A percentile compares a stretch with the other conserved stretches of the same genome.
Evolutionary conservation across 2,113 vertebrate species (phyloP).

Genomic region (Myodes glareolus): DNA sequence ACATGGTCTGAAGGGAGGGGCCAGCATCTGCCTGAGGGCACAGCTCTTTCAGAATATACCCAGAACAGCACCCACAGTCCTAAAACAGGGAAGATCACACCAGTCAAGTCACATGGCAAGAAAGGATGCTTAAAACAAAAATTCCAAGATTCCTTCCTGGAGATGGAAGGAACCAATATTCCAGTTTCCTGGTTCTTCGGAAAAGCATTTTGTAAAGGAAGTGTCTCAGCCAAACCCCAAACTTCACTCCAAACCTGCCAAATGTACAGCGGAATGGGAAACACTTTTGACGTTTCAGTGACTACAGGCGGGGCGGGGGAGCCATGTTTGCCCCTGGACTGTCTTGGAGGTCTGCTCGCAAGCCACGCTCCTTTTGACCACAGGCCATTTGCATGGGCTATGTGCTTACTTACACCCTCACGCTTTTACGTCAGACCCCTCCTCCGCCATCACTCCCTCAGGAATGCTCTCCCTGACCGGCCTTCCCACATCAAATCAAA

Average conservation of each 20-base stretch:
- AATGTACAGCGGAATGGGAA: neutral
- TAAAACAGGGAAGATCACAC: neutral
- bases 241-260: neutral
- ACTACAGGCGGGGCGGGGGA: neutral
- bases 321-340: neutral
- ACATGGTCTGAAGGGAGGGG: neutral
- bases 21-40: neutral
- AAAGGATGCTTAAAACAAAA: neutral
- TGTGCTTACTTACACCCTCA: neutral
- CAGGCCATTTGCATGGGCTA: neutral
- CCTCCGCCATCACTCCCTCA: neutral
- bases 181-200: neutral
- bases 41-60: neutral
- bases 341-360: neutral
- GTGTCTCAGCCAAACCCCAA: neutral
- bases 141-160: neutral
- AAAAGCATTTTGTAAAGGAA: neutral
- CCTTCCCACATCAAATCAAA: neutral
- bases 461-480: neutral
- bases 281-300: neutral
- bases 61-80: neutral
- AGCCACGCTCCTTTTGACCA: neutral
- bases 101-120: neutral
- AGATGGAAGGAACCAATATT: neutral
- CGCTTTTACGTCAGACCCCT: neutral